Percentiles rank a stretch among this genome's conserved stretches.
Evolutionary conservation across 2,888 invertebrate genomes (phyloP).

Genomic region (Pilophorus perplexus): DNA sequence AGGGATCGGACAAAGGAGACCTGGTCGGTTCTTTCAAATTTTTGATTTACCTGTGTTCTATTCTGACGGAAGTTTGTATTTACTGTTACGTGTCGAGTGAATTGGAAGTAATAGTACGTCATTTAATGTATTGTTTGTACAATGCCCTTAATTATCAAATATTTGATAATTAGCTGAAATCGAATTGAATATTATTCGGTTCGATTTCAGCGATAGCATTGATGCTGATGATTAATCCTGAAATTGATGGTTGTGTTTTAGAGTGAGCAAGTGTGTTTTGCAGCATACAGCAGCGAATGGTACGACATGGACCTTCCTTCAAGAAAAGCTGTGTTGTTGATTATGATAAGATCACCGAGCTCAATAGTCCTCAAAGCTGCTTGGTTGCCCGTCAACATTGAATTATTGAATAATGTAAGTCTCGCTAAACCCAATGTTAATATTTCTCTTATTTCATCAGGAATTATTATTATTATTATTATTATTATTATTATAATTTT

Average conservation of each 20-base stretch:
- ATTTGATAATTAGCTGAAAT: no score
- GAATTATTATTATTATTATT: no score
- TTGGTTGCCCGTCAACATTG: conserved; percentile 14
- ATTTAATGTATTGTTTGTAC: background rate
- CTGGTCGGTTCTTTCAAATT: conserved; percentile 5
- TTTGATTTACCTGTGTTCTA: conserved; percentile 1
- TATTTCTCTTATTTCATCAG: no score
- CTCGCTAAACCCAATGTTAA: no score
- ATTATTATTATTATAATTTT: no score
- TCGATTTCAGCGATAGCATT: no score
- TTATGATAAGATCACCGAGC: conserved; percentile 18
- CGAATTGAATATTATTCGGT: no score
- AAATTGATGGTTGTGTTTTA: no score
- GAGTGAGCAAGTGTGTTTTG: conserved; percentile 18
- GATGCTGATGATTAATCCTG: no score
- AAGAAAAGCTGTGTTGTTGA: conserved; percentile 12
- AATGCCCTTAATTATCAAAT: no score
- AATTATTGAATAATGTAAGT: conserved; percentile 15
- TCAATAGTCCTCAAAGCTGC: conserved; percentile 19
- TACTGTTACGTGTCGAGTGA: conserved; percentile 8
- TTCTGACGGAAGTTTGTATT: conserved; percentile 6
- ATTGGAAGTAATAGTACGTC: conserved; percentile 2
- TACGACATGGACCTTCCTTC: background rate
- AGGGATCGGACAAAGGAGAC: conserved; percentile 7
- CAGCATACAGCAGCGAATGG: conserved; percentile 37